Conservation (phyloP, 1,140 invertebrate species). For the Sarcophaga peregrina region DNA sequence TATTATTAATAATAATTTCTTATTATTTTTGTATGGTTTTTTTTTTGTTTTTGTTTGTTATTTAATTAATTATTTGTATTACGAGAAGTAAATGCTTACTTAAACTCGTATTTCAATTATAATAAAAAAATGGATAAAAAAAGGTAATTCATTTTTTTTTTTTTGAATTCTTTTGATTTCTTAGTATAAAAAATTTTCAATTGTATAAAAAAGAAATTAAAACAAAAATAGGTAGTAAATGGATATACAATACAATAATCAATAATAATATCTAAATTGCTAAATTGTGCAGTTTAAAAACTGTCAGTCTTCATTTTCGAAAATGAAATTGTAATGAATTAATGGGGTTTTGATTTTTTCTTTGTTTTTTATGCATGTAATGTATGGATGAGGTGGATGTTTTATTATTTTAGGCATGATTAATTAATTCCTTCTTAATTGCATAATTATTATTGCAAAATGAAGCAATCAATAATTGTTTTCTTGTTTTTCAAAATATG, state of each 20-base stretch:
- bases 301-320: conserved; percentile 24
- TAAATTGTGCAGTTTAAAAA: conserved; percentile 11
- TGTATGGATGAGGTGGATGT: too few species aligned
- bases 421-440: too few species aligned
- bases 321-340: not conserved
- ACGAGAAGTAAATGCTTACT: not conserved
- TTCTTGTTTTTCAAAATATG: too few species aligned
- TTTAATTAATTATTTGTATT: not conserved
- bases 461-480: too few species aligned
- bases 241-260: not conserved
- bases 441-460: too few species aligned
- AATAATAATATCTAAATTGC: conserved; percentile 4
- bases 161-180: not conserved
- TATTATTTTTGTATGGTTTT: not conserved
- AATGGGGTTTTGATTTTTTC: too few species aligned
- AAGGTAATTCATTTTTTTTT: not conserved
- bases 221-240: too few species aligned
- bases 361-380: too few species aligned
- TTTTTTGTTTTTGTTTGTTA: not conserved
- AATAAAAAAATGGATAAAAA: too few species aligned
- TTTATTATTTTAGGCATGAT: too few species aligned
- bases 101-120: too few species aligned
- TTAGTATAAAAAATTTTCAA: not conserved
- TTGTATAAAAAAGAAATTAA: not conserved
- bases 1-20: too few species aligned